phyloP scores from a whole-genome alignment of 2,113 vertebrate species.

The Otolemur garnettii region DNA sequence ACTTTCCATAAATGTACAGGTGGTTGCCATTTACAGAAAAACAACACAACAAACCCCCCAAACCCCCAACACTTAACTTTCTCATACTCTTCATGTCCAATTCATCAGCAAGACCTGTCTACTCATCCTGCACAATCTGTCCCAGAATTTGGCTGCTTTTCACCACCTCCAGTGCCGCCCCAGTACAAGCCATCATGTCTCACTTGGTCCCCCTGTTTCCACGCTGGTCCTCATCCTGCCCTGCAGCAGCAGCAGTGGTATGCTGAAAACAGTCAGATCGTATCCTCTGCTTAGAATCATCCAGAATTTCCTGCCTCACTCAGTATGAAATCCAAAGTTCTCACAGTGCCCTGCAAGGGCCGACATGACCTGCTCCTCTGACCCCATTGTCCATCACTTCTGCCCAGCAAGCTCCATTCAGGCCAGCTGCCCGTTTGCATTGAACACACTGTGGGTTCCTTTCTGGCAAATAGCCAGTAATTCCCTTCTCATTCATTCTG shows the following conservation, averaged over 20 bases:
- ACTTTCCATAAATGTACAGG: no score
- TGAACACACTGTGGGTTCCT: background rate
- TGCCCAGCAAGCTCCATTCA: background rate
- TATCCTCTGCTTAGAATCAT: background rate
- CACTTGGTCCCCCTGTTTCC: background rate
- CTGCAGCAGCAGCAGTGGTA: background rate
- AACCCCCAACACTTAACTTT: background rate
- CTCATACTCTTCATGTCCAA: background rate
- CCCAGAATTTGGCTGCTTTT: background rate
- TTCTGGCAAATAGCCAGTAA: background rate
- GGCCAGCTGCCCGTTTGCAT: background rate
- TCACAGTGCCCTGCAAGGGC: no score
- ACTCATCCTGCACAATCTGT: accelerated
- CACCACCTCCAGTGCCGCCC: background rate
- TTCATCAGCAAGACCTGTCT: background rate
- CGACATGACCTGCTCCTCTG: background rate
- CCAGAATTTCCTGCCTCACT: no score
- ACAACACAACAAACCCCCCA: background rate
- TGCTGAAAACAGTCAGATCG: background rate
- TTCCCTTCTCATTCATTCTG: background rate
- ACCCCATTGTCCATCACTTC: no score
- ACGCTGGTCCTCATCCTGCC: background rate
- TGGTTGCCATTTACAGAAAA: no score
- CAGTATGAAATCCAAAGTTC: background rate
- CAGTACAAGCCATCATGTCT: background rate